Base-by-base conservation (phyloP, 2,797 vertebrate genomes). In the Falco berigora region DNA sequence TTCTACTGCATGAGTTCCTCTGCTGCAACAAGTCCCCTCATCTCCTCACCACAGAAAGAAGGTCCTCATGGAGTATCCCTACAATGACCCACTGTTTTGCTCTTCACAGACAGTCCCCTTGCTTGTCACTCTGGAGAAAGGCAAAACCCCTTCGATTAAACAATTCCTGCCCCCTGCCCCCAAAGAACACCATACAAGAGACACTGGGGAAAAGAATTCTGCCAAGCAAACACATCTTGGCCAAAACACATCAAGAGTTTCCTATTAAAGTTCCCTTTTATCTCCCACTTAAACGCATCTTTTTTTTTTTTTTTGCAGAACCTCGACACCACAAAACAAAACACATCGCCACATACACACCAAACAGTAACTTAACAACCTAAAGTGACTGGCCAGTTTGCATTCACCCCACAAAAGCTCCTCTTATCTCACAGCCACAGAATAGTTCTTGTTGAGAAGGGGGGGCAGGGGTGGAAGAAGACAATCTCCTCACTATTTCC, bases 141-240 rank as follows among this genome's bases (percentile, higher is more conserved):
- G 95, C 97, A 97, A 98, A 98, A 98, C 67, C 97, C 97, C 97
- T 98, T 97, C 69, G 53, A 91, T 95, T 93, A 96, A 89, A 94
- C 96, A 97, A 97, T 97, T 97, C 94, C 96, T 87, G 94, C 32
- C 93, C 92, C 88, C 82, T 86, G 94, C 94, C 86, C 94, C 89
- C 92, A 96, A 96, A 97, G 97, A 97, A 98, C 97, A 98, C 95
- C 94, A 92, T 81, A 83, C 96, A 98, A 97, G 95, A 97, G 90
- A 97, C 94, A 97, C 92, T 16, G 92, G 92, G 95, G 94, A 93
- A 96, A 93, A 94, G 75, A 95, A 96, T 92, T 88, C 76, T 78
- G 89, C 94, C 95, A 95, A 96, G 95, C 30, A 8, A 92, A 92
- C 84, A 86, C 46, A 72, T 30, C 96, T 96, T 94, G 96, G 96